A percentile compares a stretch with the other conserved stretches of the same genome.
Conservation (phyloP, 2,113 vertebrate species). For the Agelaius phoeniceus region DNA sequence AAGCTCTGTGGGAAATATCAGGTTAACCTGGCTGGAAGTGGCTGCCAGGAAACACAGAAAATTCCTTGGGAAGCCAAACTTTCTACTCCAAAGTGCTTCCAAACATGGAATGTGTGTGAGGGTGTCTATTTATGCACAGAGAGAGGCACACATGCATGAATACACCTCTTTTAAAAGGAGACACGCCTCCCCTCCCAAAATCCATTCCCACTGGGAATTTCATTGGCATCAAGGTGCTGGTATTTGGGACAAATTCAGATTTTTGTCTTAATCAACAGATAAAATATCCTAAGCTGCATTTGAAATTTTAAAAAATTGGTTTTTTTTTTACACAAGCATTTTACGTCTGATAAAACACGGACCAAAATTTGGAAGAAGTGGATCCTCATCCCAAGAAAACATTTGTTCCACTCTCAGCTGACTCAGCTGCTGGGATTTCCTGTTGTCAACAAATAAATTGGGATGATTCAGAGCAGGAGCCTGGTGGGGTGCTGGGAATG, state of each 20-base stretch:
- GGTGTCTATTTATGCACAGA: not conserved
- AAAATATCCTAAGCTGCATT: not conserved
- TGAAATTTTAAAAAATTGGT: fast-evolving
- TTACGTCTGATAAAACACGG: not conserved
- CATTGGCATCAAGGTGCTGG: not conserved
- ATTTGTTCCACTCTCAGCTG: not conserved
- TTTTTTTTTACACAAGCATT: fast-evolving
- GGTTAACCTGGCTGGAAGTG: slow-evolving; percentile 36
- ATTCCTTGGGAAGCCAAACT: slow-evolving; percentile 40
- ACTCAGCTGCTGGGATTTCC: not conserved
- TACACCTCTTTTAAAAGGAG: not conserved
- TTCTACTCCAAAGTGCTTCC: not conserved
- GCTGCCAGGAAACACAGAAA: slow-evolving; percentile 67
- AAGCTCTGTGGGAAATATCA: slow-evolving; percentile 58
- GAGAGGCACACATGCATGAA: not conserved
- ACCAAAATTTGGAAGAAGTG: not conserved
- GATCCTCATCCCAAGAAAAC: not conserved
- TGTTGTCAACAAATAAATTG: not conserved
- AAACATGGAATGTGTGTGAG: not conserved
- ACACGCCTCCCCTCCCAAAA: not conserved
- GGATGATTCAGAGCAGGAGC: not conserved
- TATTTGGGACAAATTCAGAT: not conserved
- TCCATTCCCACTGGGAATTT: not conserved
- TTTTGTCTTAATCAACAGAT: not conserved
- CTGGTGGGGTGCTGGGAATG: not conserved